phyloP scores from a whole-genome alignment of 2,113 vertebrate species.

The Columba livia region DNA sequence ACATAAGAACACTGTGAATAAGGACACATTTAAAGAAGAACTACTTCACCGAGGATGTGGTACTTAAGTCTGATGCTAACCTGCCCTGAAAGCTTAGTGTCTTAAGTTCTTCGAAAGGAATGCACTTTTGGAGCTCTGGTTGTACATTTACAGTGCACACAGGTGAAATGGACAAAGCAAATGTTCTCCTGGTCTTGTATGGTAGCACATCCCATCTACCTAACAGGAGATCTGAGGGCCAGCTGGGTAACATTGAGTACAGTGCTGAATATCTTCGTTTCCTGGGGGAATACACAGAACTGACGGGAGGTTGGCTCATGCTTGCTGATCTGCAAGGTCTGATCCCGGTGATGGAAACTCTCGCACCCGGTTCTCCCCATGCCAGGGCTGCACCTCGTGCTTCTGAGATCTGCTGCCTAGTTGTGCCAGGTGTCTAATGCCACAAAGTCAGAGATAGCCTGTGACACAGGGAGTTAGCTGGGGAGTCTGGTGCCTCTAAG shows the following conservation, averaged over 20 bases:
- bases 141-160: background rate
- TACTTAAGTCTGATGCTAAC: background rate
- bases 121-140: background rate
- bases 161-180: background rate
- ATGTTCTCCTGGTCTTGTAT: background rate
- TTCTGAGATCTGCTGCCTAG: background rate
- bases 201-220: background rate
- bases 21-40: background rate
- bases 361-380: background rate
- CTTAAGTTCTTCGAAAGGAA: background rate
- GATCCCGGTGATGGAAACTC: background rate
- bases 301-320: background rate
- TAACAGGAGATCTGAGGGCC: background rate
- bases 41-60: background rate
- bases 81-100: background rate
- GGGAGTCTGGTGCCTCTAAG: background rate
- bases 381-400: background rate
- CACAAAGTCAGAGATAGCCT: background rate
- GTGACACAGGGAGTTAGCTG: background rate
- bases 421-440: background rate
- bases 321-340: background rate
- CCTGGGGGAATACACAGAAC: background rate
- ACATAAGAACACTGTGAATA: constrained; percentile 16
- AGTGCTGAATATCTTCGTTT: background rate
- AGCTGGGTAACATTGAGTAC: background rate